These are phyloP conservation scores for Gorsachius goisagi DNA, from an alignment of 2,113 vertebrate species.

Conservation along the genomic window DNA sequence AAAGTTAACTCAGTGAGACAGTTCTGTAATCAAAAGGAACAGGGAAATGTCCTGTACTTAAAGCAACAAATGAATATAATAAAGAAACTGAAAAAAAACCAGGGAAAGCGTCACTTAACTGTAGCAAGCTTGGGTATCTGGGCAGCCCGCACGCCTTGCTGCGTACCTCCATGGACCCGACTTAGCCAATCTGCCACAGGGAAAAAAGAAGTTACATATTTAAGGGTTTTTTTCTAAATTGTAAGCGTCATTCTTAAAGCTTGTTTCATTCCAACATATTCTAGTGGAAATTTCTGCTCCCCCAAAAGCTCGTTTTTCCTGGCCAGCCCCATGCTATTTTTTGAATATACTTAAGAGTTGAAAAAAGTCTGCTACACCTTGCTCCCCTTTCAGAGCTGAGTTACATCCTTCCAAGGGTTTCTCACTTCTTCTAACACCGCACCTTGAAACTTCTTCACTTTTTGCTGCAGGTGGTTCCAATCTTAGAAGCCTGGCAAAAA, in stretches of 20 bases:
- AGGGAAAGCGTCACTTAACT: neutral
- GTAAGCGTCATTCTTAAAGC: neutral
- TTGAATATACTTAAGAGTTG: neutral
- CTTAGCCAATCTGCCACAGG: neutral
- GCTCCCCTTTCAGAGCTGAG: neutral
- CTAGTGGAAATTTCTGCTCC: neutral
- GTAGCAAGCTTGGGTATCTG: neutral
- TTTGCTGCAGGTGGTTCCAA: slow-evolving; percentile 2
- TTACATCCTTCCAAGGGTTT: neutral
- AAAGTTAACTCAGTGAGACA: neutral
- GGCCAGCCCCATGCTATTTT: neutral
- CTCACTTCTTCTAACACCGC: neutral
- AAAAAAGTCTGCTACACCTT: neutral
- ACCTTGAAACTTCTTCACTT: neutral
- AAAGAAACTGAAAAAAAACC: neutral
- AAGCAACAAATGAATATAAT: neutral
- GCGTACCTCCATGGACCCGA: neutral
- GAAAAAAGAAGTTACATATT: neutral
- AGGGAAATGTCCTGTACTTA: neutral
- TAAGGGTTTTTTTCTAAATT: neutral
- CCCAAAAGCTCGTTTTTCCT: neutral
- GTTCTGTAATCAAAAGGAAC: neutral
- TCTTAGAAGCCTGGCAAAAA: neutral
- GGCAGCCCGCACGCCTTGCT: neutral
- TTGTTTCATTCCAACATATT: neutral